Conservation (phyloP, 2,797 vertebrate genomes). For the Novumbra hubbsi region DNA sequence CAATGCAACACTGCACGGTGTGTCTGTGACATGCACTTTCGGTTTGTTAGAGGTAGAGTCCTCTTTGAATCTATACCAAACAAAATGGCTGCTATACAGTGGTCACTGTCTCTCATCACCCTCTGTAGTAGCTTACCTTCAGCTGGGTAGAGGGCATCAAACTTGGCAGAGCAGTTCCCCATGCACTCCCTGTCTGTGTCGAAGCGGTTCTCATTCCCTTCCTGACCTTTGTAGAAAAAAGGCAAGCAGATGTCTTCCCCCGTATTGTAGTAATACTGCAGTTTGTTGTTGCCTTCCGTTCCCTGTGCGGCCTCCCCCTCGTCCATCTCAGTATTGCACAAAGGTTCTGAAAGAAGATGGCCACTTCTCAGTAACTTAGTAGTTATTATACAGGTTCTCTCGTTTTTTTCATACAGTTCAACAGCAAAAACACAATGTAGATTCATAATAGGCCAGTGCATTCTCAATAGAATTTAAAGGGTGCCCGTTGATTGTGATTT, state of each 20-base stretch:
- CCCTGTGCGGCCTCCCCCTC: not conserved
- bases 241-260: not conserved
- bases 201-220: constrained; percentile 15
- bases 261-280: not conserved
- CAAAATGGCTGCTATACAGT: not conserved
- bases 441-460: not conserved
- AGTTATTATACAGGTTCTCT: not conserved
- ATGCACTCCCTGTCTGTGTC: constrained; percentile 10
- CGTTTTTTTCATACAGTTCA: not conserved
- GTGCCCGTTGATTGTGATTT: not conserved
- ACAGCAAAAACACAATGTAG: not conserved
- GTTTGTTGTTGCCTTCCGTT: not conserved
- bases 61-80: not conserved
- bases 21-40: not conserved
- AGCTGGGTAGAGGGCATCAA: constrained; percentile 6
- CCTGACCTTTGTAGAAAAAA: constrained; percentile 18
- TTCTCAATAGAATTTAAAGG: not conserved
- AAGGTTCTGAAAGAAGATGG: not conserved
- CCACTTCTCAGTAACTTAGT: not conserved
- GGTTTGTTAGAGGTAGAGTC: not conserved
- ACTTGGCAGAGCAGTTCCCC: constrained; percentile 9
- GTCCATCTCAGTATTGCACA: not conserved
- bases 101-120: not conserved
- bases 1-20: not conserved
- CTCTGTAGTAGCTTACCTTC: constrained; percentile 7